A percentile compares a stretch with the other conserved stretches of the same genome.
These are phyloP conservation scores for Macropodus opercularis DNA, from an alignment of 2,797 vertebrate genomes.

Conservation along the genomic window DNA sequence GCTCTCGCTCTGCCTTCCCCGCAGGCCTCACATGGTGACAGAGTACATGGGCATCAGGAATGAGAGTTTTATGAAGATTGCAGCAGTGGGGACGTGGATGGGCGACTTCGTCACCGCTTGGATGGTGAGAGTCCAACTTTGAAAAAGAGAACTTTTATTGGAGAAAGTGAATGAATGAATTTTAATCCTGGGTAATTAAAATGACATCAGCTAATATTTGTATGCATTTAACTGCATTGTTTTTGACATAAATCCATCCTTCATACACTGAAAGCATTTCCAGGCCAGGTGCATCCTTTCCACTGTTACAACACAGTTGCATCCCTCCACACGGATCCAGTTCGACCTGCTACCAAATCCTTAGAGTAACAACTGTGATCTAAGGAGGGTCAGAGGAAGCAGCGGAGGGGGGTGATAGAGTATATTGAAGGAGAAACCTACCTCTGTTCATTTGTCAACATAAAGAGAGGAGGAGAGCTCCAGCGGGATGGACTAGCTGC, in stretches of 20 bases:
- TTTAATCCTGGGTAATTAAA: not conserved
- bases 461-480: slow-evolving; percentile 75
- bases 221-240: not conserved
- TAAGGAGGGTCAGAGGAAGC: slow-evolving; percentile 57
- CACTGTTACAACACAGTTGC: slow-evolving; percentile 14
- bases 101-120: slow-evolving; percentile 98
- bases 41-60: slow-evolving; percentile 99
- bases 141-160: too few species aligned
- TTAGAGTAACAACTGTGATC: slow-evolving; percentile 43
- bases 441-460: slow-evolving; percentile 86
- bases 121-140: slow-evolving; percentile 88
- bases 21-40: slow-evolving; percentile 93
- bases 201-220: not conserved
- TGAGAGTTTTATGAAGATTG: slow-evolving; percentile 98
- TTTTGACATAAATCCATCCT: slow-evolving; percentile 3
- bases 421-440: slow-evolving; percentile 43
- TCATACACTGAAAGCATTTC: slow-evolving; percentile 30
- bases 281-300: slow-evolving; percentile 40
- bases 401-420: slow-evolving; percentile 36
- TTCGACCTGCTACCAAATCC: slow-evolving; percentile 45
- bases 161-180: not conserved
- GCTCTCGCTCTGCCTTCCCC: slow-evolving; percentile 30
- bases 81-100: slow-evolving; percentile 98
- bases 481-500: slow-evolving; percentile 80
- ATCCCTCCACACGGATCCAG: slow-evolving; percentile 30